Evolutionary conservation across 1,140 invertebrate species (phyloP), one percentile per base, ranked within the genome.

Genomic region (Leptopilina clavipes): DNA sequence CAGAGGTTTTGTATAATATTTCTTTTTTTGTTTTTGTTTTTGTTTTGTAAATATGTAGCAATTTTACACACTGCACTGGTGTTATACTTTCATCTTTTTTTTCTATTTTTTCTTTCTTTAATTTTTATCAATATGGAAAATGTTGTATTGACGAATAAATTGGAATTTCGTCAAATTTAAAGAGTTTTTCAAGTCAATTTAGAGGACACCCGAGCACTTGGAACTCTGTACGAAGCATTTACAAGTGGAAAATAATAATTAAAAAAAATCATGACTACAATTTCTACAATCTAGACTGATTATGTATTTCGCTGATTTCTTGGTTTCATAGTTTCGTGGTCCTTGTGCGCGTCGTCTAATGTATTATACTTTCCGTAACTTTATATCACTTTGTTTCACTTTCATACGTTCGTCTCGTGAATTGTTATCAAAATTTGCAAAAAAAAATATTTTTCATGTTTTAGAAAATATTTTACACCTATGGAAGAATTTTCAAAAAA

Each of bases 231-330:
- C 54, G 14, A 2, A 71, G n/a, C 45, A 48, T 54, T 75, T 19
- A 31, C 14, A 72, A 8, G 71, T 40, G 37, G 9, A 40, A 40
- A 40, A 40, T 40, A 40, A 40, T 40, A 31, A 72, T n/a, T 6
- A 25, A 48, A 52, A 11, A 65, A 65, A 25, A 65, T 7, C 71
- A 52, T 78, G 72, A 11, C 56, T 73, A 74, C 70, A 70, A 40
- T 45, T 59, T 59, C 48, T 76, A 48, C 71, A 17, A 71, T 79
- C 22, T 73, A 75, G 73, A 77, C 73, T 88, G 88, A 88, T 89
- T 87, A 89, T 89, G 87, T 88, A 87, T 87, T 87, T 83, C 52
- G 75, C 75, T 87, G 87, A 88, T 85, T 87, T 89, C 85, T 89
- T 89, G 87, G 88, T 86, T 88, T 81, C 45, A 75, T 45, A 75